Evolutionary conservation across 1,140 invertebrate species (phyloP).

Genomic region (Bicyclus anynana): DNA sequence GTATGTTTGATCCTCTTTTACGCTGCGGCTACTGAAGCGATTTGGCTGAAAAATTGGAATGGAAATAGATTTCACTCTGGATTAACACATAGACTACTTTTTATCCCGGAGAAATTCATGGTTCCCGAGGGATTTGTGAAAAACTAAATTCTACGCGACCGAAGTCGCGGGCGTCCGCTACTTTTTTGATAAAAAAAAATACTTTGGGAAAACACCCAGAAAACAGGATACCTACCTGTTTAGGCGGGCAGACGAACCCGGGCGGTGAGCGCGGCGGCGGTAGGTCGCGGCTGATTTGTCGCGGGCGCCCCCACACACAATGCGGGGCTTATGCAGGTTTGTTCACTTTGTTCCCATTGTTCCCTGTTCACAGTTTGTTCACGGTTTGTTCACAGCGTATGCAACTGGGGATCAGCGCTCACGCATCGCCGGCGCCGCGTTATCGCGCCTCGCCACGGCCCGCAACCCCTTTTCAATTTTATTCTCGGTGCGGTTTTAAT

Average conservation of each 20-base stretch:
- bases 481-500: slow-evolving; percentile 58
- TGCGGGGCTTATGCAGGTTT: slow-evolving; percentile 60
- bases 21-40: too few species aligned
- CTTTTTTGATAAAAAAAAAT: too few species aligned
- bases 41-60: too few species aligned
- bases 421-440: slow-evolving; percentile 56
- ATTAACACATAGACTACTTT: too few species aligned
- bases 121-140: too few species aligned
- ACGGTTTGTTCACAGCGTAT: slow-evolving; percentile 36
- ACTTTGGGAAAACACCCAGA: background rate
- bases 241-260: too few species aligned
- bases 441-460: slow-evolving; percentile 51
- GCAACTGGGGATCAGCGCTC: slow-evolving; percentile 47
- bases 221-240: background rate
- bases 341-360: slow-evolving; percentile 48
- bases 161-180: too few species aligned
- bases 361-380: slow-evolving; percentile 30
- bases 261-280: too few species aligned
- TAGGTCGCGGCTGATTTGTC: slow-evolving; percentile 32
- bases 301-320: slow-evolving; percentile 39
- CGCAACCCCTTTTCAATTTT: slow-evolving; percentile 60
- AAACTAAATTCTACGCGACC: too few species aligned
- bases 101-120: too few species aligned
- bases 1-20: too few species aligned
- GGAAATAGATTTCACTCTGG: too few species aligned